These are phyloP conservation scores for Callospermophilus lateralis DNA, from an alignment of 2,113 vertebrate species.

Conservation along the genomic window DNA sequence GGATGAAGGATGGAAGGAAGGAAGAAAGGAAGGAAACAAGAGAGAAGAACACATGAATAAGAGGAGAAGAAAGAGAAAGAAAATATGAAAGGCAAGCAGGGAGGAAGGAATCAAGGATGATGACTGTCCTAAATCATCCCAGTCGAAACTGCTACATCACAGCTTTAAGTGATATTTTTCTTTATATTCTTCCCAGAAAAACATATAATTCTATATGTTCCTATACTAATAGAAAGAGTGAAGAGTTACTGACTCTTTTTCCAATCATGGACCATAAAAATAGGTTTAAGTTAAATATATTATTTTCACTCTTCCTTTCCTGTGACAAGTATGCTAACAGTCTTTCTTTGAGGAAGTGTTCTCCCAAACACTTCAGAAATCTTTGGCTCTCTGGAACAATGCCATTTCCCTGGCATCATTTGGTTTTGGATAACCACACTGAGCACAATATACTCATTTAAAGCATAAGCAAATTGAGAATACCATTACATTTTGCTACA, in stretches of 20 bases:
- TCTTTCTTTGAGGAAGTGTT: neutral
- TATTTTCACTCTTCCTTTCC: neutral
- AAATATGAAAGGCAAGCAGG: neutral
- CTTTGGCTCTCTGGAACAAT: neutral
- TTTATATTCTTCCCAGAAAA: slow-evolving; percentile 23
- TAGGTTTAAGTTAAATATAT: neutral
- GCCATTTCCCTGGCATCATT: neutral
- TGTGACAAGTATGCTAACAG: neutral
- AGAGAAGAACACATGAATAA: too few relatives aligned
- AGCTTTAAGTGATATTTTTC: neutral
- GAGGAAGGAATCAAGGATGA: accelerated
- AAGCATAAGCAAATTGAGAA: neutral
- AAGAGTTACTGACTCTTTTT: neutral
- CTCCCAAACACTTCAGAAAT: neutral
- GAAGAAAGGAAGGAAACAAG: neutral
- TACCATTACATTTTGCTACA: neutral
- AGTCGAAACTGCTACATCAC: neutral
- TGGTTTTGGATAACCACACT: neutral
- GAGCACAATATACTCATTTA: neutral
- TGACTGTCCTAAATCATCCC: neutral
- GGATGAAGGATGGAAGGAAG: neutral
- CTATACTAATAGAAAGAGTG: neutral
- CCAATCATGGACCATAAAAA: neutral
- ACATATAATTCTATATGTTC: neutral
- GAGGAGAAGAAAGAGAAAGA: neutral